These are phyloP conservation scores for Oscheius sp. DNA, from an alignment of 2,888 invertebrate genomes.

Conservation along the genomic window DNA sequence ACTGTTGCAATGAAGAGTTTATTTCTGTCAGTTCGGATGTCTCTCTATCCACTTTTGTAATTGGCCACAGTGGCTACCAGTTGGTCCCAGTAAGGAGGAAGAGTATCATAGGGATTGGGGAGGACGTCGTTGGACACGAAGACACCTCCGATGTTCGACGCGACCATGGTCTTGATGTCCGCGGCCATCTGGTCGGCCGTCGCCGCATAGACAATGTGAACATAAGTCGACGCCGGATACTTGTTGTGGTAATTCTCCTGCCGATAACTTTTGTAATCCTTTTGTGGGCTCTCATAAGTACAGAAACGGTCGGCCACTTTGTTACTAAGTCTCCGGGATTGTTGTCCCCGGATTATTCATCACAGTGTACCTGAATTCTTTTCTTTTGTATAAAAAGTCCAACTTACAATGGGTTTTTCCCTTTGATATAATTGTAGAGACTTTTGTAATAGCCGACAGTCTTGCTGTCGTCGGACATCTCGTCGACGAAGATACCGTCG, in stretches of 20 bases:
- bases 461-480: conserved; percentile 7
- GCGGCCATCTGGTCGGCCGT: not conserved
- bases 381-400: not conserved
- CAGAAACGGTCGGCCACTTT: conserved; percentile 17
- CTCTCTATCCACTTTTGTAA: not conserved
- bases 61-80: not conserved
- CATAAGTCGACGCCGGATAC: conserved; percentile 4
- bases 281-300: conserved; percentile 3
- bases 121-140: conserved; percentile 9
- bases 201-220: conserved; percentile 18
- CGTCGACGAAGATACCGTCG: conserved; percentile 26
- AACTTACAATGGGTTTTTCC: not conserved
- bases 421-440: conserved; percentile 24
- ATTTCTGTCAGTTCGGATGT: not conserved
- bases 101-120: conserved; percentile 14
- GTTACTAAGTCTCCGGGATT: not conserved
- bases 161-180: not conserved
- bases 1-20: too few relatives aligned
- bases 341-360: conserved; percentile 16
- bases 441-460: conserved; percentile 8
- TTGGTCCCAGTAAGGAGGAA: conserved; percentile 9
- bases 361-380: not conserved
- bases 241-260: not conserved
- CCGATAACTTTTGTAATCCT: not conserved
- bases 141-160: conserved; percentile 9